Percentiles rank a stretch among this genome's conserved stretches.
Evolutionary conservation across 2,888 invertebrate genomes (phyloP).

Genomic region (Drosophila parthenogenetica): DNA sequence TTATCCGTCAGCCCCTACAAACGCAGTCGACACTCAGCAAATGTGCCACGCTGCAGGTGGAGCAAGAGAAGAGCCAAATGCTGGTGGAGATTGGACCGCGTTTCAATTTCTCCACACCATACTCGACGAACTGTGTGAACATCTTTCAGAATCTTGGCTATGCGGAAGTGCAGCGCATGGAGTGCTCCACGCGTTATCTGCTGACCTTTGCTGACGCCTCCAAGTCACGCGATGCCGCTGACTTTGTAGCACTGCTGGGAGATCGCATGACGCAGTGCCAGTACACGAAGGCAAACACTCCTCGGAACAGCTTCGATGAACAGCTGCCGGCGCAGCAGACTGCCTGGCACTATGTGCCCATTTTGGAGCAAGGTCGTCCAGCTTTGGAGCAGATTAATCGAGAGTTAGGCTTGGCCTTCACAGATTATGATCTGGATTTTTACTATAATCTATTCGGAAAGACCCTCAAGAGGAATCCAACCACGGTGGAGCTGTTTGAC

Average conservation of each 20-base stretch:
- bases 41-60: constrained; percentile 60
- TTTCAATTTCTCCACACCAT: constrained; percentile 97
- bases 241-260: constrained; percentile 88
- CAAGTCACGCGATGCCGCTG: constrained; percentile 25
- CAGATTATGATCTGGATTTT: constrained; percentile 95
- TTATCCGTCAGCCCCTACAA: constrained; percentile 89
- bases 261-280: constrained; percentile 97
- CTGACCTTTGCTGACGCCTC: constrained; percentile 85
- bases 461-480: constrained; percentile 95
- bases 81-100: constrained; percentile 96
- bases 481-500: constrained; percentile 98
- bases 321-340: constrained; percentile 89
- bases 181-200: constrained; percentile 92
- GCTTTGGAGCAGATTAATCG: constrained; percentile 93
- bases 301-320: constrained; percentile 89
- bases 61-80: constrained; percentile 79
- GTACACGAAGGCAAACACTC: constrained; percentile 89
- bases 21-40: constrained; percentile 86
- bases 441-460: constrained; percentile 94
- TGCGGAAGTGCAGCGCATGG: constrained; percentile 91
- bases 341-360: constrained; percentile 93
- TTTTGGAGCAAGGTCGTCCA: constrained; percentile 90
- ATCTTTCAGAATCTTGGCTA: constrained; percentile 95
- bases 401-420: constrained; percentile 95
- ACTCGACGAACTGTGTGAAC: constrained; percentile 97